phyloP scores from a whole-genome alignment of 2,888 invertebrate genomes.

The Caenorhabditis angaria region DNA sequence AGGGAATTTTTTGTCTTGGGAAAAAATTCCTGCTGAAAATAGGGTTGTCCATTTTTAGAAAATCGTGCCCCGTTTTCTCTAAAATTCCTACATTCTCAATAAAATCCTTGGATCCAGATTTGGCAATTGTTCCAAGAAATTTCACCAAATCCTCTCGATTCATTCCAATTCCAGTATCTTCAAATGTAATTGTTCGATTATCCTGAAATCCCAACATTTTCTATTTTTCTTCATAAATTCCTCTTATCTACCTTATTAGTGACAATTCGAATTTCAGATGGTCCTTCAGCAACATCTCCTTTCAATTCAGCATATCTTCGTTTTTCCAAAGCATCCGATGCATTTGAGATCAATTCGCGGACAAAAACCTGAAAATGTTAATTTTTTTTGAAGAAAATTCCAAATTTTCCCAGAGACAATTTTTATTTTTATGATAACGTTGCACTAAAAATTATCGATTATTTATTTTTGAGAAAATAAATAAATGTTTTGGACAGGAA shows the following conservation, averaged over 20 bases:
- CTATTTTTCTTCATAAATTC: conserved; percentile 14
- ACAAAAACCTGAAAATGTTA: conserved; percentile 83
- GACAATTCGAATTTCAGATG: conserved; percentile 44
- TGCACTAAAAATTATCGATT: background rate
- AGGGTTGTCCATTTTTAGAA: too few relatives aligned
- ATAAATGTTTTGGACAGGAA: background rate
- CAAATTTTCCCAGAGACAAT: too few relatives aligned
- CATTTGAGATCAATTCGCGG: conserved; percentile 92
- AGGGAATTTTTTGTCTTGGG: too few relatives aligned
- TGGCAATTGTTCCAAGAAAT: conserved; percentile 92
- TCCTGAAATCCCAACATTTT: conserved; percentile 26
- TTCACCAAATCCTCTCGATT: conserved; percentile 87
- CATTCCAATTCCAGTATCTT: conserved; percentile 95
- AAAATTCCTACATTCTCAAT: conserved; percentile 44
- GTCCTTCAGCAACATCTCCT: conserved; percentile 46
- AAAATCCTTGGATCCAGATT: conserved; percentile 87
- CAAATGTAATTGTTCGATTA: conserved; percentile 53
- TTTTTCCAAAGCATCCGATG: conserved; percentile 95
- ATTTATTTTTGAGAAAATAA: conserved; percentile 1
- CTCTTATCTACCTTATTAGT: conserved; percentile 32
- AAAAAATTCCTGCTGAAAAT: too few relatives aligned
- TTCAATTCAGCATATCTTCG: conserved; percentile 81
- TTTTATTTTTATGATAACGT: background rate
- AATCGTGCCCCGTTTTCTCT: too few relatives aligned
- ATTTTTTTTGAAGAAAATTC: background rate